Percentiles rank a stretch among this genome's conserved stretches.
phyloP scores from a whole-genome alignment of 2,797 vertebrate species.

The Pelochelys cantorii region DNA sequence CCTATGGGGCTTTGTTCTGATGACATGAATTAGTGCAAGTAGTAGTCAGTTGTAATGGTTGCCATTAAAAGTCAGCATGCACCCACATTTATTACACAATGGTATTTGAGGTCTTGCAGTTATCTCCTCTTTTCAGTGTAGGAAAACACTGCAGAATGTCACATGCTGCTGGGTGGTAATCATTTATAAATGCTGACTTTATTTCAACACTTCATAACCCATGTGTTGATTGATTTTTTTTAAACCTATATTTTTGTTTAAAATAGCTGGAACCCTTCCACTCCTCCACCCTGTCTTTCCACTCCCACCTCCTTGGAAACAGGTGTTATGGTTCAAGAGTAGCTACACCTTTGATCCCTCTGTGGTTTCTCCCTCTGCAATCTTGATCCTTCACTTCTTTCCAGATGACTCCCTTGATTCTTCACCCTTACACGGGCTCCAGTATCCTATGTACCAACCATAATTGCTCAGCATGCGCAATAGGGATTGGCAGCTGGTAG shows the following conservation, averaged over 20 bases:
- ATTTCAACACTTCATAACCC: neutral
- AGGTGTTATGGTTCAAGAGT: neutral
- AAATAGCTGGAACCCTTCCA: slow-evolving; percentile 20
- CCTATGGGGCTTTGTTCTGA: neutral
- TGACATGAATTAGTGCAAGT: neutral
- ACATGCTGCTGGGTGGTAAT: neutral
- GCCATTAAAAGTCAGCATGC: neutral
- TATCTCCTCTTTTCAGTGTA: neutral
- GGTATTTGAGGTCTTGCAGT: neutral
- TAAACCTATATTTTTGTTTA: slow-evolving; percentile 14
- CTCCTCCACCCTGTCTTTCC: neutral
- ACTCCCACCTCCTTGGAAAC: neutral
- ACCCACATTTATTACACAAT: neutral
- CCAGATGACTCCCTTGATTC: neutral
- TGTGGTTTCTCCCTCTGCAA: neutral
- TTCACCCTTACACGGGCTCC: neutral
- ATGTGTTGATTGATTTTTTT: neutral
- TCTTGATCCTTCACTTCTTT: neutral
- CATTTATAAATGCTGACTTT: neutral
- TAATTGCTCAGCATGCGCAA: too few species aligned
- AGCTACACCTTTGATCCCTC: neutral
- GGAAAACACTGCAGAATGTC: neutral
- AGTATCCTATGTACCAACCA: too few species aligned
- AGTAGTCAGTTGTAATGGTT: neutral
- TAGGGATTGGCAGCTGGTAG: too few species aligned